phyloP scores from a whole-genome alignment of 1,140 invertebrate genomes.

The Drosophila bocqueti region DNA sequence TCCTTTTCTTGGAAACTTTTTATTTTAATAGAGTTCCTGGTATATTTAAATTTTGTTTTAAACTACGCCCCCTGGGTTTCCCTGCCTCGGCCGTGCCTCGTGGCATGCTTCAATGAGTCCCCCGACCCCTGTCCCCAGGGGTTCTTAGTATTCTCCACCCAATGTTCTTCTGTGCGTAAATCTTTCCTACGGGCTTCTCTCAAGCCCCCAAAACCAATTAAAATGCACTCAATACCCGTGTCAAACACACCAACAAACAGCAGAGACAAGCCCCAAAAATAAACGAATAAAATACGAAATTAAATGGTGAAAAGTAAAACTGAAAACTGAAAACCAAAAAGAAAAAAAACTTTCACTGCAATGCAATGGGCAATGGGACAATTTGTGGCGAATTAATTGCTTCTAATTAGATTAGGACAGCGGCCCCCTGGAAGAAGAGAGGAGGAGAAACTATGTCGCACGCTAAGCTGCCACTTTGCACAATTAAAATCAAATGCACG shows the following conservation, averaged over 20 bases:
- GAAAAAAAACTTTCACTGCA: slow-evolving; percentile 74
- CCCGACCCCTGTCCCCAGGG: background rate
- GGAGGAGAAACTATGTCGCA: slow-evolving; percentile 78
- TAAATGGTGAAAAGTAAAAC: slow-evolving; percentile 52
- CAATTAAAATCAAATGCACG: slow-evolving; percentile 71
- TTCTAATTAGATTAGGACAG: slow-evolving; percentile 78
- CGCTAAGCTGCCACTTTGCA: slow-evolving; percentile 53
- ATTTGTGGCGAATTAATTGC: slow-evolving; percentile 73
- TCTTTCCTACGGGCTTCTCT: slow-evolving; percentile 51
- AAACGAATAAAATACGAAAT: slow-evolving; percentile 46
- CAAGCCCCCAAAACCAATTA: slow-evolving; percentile 72
- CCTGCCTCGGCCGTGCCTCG: slow-evolving; percentile 23
- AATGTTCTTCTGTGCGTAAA: slow-evolving; percentile 51
- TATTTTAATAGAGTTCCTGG: slow-evolving; percentile 2
- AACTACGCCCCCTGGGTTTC: slow-evolving; percentile 1
- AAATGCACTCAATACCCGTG: slow-evolving; percentile 72
- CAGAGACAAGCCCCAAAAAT: slow-evolving; percentile 53
- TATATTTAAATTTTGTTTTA: background rate
- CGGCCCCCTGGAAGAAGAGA: slow-evolving; percentile 36
- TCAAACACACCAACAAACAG: slow-evolving; percentile 33
- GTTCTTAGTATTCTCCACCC: slow-evolving; percentile 26
- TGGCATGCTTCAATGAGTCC: slow-evolving; percentile 41
- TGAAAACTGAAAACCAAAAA: slow-evolving; percentile 23
- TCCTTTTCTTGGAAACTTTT: background rate
- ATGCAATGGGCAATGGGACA: slow-evolving; percentile 29